Evolutionary conservation across 2,113 vertebrate genomes (phyloP), one percentile per base, ranked within the genome.

Genomic region (Lutjanus erythropterus): DNA sequence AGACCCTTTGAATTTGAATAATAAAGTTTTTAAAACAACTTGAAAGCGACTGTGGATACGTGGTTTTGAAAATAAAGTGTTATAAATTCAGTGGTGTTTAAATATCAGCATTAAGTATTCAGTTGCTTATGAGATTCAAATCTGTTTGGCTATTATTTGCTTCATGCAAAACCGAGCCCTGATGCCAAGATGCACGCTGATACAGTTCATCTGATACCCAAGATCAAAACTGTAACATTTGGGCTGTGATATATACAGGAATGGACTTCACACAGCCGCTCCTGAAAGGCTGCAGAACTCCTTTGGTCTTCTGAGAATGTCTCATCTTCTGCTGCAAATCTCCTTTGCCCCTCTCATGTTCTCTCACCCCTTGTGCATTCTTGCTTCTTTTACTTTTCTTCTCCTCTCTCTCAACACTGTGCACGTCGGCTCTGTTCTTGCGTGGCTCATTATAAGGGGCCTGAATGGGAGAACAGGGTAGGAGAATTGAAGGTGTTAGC

Each of bases 401-500:
- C 46, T 58, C 37, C 19, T n/a, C 41, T 58, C 52, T 42, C 49
- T 64, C 14, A 18, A 70, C 52, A 27, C 33, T 0, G 80, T 4
- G 44, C 67, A 35, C 7, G 66, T 60, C 65, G 62, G 46, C 64
- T 67, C 60, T 66, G 46, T 72, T 70, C 64, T 42, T 23, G 11
- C 68, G 50, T 8, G 47, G 73, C 85, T 91, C 86, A 91, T 89
- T 93, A 92, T 82, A 55, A 90, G 52, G 71, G 42, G 42, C 70
- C 80, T 56, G 62, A 81, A 87, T 78, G 71, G 78, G 74, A 58
- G 71, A 81, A 67, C 2, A 46, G 46, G 58, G 68, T 53, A 62
- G 71, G 80, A 87, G 80, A 92, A 76, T 68, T 84, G 79, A 91
- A 92, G 86, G 87, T 92, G 86, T 86, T 90, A 41, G 74, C 62